These are phyloP conservation scores for Vireo altiloquus DNA, from an alignment of 2,113 vertebrate genomes.

Conservation along the genomic window DNA sequence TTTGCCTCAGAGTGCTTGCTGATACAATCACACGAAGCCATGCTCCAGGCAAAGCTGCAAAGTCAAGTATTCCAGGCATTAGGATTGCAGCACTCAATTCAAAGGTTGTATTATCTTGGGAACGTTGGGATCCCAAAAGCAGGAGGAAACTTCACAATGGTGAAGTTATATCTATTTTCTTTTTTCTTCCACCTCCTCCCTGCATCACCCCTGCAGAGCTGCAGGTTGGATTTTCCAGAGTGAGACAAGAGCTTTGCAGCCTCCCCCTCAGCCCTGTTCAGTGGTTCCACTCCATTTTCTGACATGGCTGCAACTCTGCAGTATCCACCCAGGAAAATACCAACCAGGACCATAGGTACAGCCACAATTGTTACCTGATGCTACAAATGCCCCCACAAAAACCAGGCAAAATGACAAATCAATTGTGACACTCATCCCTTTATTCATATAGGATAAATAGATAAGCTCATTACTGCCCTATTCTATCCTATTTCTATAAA, in stretches of 20 bases:
- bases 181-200: background rate
- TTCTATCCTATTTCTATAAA: conserved; percentile 40
- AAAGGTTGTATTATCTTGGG: background rate
- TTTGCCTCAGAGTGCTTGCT: background rate
- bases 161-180: background rate
- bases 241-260: background rate
- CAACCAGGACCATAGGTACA: background rate
- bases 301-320: fast-evolving
- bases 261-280: background rate
- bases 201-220: background rate
- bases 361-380: background rate
- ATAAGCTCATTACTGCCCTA: conserved; percentile 51
- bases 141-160: background rate
- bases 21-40: background rate
- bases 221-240: background rate
- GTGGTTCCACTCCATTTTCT: fast-evolving
- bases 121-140: background rate
- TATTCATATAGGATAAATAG: conserved; percentile 48
- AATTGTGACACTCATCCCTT: conserved; percentile 29
- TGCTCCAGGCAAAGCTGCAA: background rate
- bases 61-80: fast-evolving
- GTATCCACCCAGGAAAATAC: background rate
- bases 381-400: background rate
- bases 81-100: background rate
- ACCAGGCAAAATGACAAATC: conserved; percentile 12